Percentiles rank a stretch among this genome's conserved stretches.
Evolutionary conservation across 2,797 vertebrate genomes (phyloP).

Genomic region (Sarcoramphus papa): DNA sequence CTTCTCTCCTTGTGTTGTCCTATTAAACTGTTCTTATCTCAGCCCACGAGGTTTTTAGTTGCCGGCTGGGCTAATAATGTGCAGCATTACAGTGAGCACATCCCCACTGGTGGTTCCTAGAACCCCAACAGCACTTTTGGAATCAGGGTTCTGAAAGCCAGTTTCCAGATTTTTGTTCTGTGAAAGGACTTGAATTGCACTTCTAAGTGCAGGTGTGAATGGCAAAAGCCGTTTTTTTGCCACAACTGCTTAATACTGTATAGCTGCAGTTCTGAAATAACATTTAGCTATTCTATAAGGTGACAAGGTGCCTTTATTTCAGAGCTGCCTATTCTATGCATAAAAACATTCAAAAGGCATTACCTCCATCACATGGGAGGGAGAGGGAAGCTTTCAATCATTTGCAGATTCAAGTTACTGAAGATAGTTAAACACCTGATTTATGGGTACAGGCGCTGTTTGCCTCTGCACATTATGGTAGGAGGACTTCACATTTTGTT

Average conservation of each 20-base stretch:
- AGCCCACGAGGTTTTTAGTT: not conserved
- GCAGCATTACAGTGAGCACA: not conserved
- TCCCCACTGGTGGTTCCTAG: not conserved
- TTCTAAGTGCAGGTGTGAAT: not conserved
- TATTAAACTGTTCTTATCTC: not conserved
- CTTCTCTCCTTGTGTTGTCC: not conserved
- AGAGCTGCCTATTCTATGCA: not conserved
- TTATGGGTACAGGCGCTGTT: conserved; percentile 1
- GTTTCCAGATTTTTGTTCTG: not conserved
- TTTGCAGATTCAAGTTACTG: not conserved
- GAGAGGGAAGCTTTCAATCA: conserved; percentile 44
- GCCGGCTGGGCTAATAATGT: no score
- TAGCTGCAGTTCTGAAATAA: not conserved
- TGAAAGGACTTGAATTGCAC: not conserved
- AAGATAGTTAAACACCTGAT: conserved; percentile 45
- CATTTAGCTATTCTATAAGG: not conserved
- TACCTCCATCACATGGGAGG: not conserved
- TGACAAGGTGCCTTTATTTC: not conserved
- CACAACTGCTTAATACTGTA: not conserved
- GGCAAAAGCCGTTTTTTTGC: not conserved
- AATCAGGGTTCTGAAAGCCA: not conserved
- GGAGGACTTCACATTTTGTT: conserved; percentile 20
- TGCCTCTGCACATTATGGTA: not conserved
- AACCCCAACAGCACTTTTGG: not conserved
- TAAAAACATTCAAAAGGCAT: not conserved